These are phyloP conservation scores for Bursaphelenchus mucronatus DNA, from an alignment of 1,140 invertebrate genomes.

Conservation along the genomic window DNA sequence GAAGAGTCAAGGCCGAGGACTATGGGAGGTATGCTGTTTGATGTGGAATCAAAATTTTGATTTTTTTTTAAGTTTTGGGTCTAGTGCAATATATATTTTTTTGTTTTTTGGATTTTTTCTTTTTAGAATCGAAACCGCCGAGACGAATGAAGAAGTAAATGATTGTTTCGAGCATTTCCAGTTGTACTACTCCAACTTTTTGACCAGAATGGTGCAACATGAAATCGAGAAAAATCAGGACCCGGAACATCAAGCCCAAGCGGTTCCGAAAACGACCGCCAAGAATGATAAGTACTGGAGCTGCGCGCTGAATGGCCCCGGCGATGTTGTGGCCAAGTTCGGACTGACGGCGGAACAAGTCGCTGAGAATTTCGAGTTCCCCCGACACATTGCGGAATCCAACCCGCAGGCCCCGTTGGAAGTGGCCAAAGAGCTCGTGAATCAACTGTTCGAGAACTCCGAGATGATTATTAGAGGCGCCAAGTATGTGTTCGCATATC, in stretches of 20 bases:
- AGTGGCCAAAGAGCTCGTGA: slow-evolving; percentile 36
- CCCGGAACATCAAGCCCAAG: slow-evolving; percentile 7
- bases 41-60: background rate
- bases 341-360: slow-evolving; percentile 91
- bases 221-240: slow-evolving; percentile 16
- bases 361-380: slow-evolving; percentile 87
- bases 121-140: slow-evolving; percentile 31
- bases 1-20: slow-evolving; percentile 39
- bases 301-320: slow-evolving; percentile 38
- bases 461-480: slow-evolving; percentile 70
- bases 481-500: slow-evolving; percentile 87
- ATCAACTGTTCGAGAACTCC: slow-evolving; percentile 61
- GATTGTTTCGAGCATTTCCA: slow-evolving; percentile 45
- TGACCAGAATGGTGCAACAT: slow-evolving; percentile 20
- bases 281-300: slow-evolving; percentile 16
- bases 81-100: slow-evolving; percentile 3
- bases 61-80: slow-evolving; percentile 10
- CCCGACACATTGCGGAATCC: slow-evolving; percentile 64
- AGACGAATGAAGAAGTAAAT: slow-evolving; percentile 40
- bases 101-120: slow-evolving; percentile 19
- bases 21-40: slow-evolving; percentile 25
- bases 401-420: slow-evolving; percentile 64
- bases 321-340: slow-evolving; percentile 66
- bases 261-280: slow-evolving; percentile 8
- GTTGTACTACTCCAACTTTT: slow-evolving; percentile 39